phyloP scores from a whole-genome alignment of 2,797 vertebrate genomes.

The Acestrorhynchus altus region DNA sequence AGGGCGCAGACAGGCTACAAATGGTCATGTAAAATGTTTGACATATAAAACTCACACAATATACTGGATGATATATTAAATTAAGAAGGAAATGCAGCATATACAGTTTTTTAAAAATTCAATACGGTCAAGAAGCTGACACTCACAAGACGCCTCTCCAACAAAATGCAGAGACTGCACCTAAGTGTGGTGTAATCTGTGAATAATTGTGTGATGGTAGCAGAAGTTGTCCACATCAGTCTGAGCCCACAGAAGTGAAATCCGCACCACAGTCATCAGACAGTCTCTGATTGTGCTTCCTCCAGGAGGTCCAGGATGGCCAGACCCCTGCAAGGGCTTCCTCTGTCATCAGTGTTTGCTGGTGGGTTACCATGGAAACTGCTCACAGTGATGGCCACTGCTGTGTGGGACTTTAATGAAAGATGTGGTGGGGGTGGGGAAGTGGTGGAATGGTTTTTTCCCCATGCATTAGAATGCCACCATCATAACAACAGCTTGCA shows the following conservation, averaged over 20 bases:
- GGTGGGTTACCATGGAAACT: slow-evolving; percentile 63
- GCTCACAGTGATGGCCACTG: slow-evolving; percentile 60
- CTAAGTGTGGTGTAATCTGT: slow-evolving; percentile 16
- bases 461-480: slow-evolving; percentile 61
- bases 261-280: slow-evolving; percentile 33
- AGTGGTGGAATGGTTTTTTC: slow-evolving; percentile 46
- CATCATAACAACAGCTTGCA: slow-evolving; percentile 49
- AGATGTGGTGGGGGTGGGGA: slow-evolving; percentile 44
- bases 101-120: neutral
- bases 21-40: neutral
- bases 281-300: slow-evolving; percentile 50
- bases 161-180: neutral
- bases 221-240: slow-evolving; percentile 27
- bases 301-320: slow-evolving; percentile 46
- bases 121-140: neutral
- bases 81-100: neutral
- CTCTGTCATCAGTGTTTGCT: slow-evolving; percentile 60
- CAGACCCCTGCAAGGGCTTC: slow-evolving; percentile 52
- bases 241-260: slow-evolving; percentile 31
- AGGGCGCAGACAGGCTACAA: neutral
- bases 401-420: slow-evolving; percentile 64
- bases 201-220: slow-evolving; percentile 23
- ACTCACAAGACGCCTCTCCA: neutral
- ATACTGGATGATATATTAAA: neutral
- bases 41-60: neutral